Conservation (phyloP, 2,888 invertebrate species). For the Agapetus fuscipes region DNA sequence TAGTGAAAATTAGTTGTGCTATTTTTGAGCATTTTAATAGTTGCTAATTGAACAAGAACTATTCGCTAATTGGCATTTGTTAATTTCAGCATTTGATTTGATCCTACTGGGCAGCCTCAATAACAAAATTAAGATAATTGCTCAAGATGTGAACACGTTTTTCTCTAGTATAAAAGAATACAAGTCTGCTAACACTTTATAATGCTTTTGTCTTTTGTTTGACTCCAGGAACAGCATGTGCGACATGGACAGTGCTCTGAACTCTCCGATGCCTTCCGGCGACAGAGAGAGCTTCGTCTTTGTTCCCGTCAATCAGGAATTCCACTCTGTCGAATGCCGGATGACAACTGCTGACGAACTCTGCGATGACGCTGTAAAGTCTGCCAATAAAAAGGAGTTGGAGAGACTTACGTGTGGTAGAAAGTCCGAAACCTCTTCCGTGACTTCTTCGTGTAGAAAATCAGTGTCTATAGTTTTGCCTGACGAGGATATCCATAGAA, state of each 20-base stretch:
- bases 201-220: no score
- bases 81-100: no score
- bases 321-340: constrained; percentile 41
- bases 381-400: constrained; percentile 15
- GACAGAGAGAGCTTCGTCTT: constrained; percentile 39
- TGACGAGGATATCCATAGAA: no score
- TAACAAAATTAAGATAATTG: no score
- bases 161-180: no score
- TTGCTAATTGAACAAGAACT: no score
- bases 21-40: no score
- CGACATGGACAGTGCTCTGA: constrained; percentile 19
- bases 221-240: constrained; percentile 18
- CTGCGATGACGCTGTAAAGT: constrained; percentile 6
- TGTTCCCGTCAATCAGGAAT: constrained; percentile 36
- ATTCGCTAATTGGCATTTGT: no score
- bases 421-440: constrained; percentile 15
- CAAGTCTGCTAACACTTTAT: no score
- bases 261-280: constrained; percentile 24
- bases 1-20: no score
- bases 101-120: no score
- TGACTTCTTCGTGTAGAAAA: constrained; percentile 15
- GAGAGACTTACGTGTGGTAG: constrained; percentile 6
- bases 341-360: constrained; percentile 40
- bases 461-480: constrained; percentile 18
- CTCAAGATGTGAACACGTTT: no score